Percentiles rank a stretch among this genome's conserved stretches.
Conservation (phyloP, 2,888 invertebrate genomes). For the Alloplasta piceator region DNA sequence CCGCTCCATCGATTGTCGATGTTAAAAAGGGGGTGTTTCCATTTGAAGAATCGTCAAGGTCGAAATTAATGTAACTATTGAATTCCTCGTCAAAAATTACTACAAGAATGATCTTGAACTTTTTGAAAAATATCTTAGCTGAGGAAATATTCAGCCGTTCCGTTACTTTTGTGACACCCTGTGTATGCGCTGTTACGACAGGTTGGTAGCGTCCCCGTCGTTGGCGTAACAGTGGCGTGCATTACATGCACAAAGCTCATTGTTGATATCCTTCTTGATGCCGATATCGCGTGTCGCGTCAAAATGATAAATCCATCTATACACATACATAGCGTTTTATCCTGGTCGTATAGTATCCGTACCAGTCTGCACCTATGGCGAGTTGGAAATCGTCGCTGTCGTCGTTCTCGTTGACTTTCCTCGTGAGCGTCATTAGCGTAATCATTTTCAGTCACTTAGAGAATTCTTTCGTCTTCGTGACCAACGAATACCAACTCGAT, state of each 20-base stretch:
- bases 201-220: constrained; percentile 52
- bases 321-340: constrained; percentile 8
- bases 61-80: too few species aligned
- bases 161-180: too few species aligned
- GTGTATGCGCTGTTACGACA: constrained; percentile 20
- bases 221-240: constrained; percentile 41
- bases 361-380: constrained; percentile 77
- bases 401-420: constrained; percentile 19
- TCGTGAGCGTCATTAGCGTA: constrained; percentile 76
- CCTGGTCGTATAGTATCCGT: constrained; percentile 61
- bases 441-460: constrained; percentile 78
- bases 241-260: constrained; percentile 39
- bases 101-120: too few species aligned
- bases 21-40: too few species aligned
- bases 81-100: too few species aligned
- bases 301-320: constrained; percentile 54
- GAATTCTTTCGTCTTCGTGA: constrained; percentile 56
- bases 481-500: constrained; percentile 54
- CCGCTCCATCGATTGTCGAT: too few species aligned
- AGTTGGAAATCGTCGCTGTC: constrained; percentile 61
- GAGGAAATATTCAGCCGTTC: too few species aligned
- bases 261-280: constrained; percentile 76
- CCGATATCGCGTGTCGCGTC: constrained; percentile 76
- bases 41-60: too few species aligned
- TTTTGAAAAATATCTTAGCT: too few species aligned